phyloP scores from a whole-genome alignment of 1,140 invertebrate genomes.

The Drosophila pandora region DNA sequence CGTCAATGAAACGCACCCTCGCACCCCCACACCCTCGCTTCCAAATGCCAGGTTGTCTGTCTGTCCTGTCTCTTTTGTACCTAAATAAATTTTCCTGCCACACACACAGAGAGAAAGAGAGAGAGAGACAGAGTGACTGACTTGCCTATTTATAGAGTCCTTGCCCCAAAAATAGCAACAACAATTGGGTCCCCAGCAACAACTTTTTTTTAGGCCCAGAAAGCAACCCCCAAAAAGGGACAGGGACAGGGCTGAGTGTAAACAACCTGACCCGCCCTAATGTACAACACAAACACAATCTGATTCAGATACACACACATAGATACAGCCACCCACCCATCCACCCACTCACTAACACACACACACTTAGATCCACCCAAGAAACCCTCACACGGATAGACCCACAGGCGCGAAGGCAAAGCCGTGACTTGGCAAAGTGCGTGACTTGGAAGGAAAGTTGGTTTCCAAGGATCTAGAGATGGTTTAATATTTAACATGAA shows the following conservation, averaged over 20 bases:
- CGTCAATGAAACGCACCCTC: constrained; percentile 65
- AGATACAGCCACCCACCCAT: constrained; percentile 11
- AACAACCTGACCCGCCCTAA: constrained; percentile 80
- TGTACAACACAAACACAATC: constrained; percentile 46
- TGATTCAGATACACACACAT: constrained; percentile 14
- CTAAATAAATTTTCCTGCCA: constrained; percentile 33
- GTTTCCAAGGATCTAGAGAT: constrained; percentile 29
- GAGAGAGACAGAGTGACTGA: neutral
- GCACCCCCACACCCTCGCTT: constrained; percentile 1
- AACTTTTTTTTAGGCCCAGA: constrained; percentile 25
- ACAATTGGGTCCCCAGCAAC: constrained; percentile 50
- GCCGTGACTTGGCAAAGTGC: constrained; percentile 69
- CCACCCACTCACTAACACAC: constrained; percentile 1
- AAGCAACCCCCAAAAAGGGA: constrained; percentile 14
- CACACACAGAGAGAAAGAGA: neutral
- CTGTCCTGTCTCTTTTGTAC: constrained; percentile 11
- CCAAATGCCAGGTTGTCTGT: constrained; percentile 42
- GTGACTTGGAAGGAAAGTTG: constrained; percentile 60
- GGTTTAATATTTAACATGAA: neutral
- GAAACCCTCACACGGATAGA: constrained; percentile 7
- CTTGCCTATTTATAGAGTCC: constrained; percentile 53
- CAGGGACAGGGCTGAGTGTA: constrained; percentile 34
- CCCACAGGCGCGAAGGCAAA: constrained; percentile 22
- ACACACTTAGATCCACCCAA: too few species aligned
- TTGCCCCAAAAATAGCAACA: constrained; percentile 61